phyloP scores from a whole-genome alignment of 2,113 vertebrate genomes.

The Lipotes vexillifer region DNA sequence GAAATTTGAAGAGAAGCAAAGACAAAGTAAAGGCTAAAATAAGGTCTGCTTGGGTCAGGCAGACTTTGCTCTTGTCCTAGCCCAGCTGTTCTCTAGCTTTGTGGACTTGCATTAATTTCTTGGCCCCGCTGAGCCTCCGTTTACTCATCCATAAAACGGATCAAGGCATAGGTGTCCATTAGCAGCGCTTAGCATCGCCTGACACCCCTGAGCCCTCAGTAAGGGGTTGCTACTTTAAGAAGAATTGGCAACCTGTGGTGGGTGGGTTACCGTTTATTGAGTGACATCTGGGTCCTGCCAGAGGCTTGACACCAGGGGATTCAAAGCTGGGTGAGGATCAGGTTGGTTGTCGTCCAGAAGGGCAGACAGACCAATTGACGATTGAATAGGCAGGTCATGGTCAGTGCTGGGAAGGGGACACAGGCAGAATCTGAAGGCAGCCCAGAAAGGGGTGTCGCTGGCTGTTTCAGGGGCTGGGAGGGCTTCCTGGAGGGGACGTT shows the following conservation, averaged over 20 bases:
- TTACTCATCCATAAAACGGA: background rate
- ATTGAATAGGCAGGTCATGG: background rate
- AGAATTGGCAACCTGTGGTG: background rate
- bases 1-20: background rate
- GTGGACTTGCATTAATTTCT: background rate
- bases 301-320: background rate
- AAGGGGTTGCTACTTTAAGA: background rate
- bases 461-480: background rate
- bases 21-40: background rate
- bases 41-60: rapidly evolving
- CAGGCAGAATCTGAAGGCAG: background rate
- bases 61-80: background rate
- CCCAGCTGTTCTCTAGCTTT: background rate
- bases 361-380: background rate
- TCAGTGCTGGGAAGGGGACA: background rate
- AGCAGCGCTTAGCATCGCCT: background rate
- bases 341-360: background rate
- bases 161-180: background rate
- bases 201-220: background rate
- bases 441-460: background rate
- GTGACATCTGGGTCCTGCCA: background rate
- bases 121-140: background rate
- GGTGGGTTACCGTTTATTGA: background rate
- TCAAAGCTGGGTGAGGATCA: background rate
- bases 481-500: background rate